Conservation (phyloP, 2,113 vertebrate species). For the Ploceus nigricollis region DNA sequence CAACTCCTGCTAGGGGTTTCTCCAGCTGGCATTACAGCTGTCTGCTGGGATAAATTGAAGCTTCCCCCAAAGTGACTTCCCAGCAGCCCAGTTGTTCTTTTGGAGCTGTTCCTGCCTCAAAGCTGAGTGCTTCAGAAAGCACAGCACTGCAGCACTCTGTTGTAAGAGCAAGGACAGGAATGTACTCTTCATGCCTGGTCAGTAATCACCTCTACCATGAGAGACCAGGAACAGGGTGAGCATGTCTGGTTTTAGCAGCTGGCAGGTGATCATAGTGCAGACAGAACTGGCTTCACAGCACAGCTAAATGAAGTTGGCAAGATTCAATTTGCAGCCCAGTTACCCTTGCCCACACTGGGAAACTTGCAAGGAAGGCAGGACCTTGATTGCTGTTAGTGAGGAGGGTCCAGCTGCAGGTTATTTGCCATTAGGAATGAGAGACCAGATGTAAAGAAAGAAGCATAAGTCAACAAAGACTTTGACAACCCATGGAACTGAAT, state of each 20-base stretch:
- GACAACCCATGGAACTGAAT: not conserved
- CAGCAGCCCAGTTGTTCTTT: not conserved
- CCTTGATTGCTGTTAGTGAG: not conserved
- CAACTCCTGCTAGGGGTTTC: not conserved
- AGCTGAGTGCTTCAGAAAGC: not conserved
- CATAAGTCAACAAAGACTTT: not conserved
- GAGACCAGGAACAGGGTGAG: not conserved
- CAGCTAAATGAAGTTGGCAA: not conserved
- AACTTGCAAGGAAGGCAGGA: not conserved
- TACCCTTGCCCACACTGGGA: not conserved
- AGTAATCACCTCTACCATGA: not conserved
- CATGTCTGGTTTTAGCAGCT: not conserved
- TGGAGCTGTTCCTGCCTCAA: not conserved
- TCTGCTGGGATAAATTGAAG: not conserved
- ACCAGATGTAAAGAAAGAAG: not conserved
- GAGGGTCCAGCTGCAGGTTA: not conserved
- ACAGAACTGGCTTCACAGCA: not conserved
- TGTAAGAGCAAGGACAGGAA: not conserved
- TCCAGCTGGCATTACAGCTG: not conserved
- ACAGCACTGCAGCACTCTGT: not conserved
- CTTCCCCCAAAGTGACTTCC: not conserved
- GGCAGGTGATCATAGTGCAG: not conserved
- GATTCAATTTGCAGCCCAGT: not conserved
- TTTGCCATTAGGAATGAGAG: not conserved
- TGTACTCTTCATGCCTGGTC: not conserved